Percentiles rank a stretch among this genome's conserved stretches.
These are phyloP conservation scores for Myotis vivesi DNA, from an alignment of 2,797 vertebrate genomes.

Conservation along the genomic window DNA sequence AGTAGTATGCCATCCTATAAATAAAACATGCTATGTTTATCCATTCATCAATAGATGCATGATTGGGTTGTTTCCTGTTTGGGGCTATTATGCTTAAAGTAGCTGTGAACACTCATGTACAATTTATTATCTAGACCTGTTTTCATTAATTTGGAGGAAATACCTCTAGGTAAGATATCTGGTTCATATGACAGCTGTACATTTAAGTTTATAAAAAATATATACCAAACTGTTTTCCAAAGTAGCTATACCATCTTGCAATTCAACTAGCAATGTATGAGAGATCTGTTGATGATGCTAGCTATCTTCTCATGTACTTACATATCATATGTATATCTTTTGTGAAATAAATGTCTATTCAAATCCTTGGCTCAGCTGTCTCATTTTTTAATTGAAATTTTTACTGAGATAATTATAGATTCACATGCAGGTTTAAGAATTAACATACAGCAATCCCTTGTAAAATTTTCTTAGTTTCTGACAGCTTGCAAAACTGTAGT, in stretches of 20 bases:
- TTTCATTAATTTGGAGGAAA: background rate
- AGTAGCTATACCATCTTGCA: background rate
- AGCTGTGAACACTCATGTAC: background rate
- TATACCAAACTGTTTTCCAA: background rate
- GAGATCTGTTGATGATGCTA: background rate
- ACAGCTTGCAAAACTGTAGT: background rate
- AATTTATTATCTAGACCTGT: background rate
- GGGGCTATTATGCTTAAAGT: background rate
- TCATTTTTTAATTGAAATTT: constrained; percentile 3
- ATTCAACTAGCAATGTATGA: background rate
- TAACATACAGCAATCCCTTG: background rate
- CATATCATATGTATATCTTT: background rate
- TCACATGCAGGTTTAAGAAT: background rate
- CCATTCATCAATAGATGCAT: background rate
- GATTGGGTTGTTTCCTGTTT: background rate
- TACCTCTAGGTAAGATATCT: background rate
- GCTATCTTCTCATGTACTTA: background rate
- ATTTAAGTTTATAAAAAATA: background rate
- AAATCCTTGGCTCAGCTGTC: background rate
- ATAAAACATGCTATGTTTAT: background rate
- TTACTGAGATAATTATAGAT: background rate
- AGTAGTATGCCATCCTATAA: background rate
- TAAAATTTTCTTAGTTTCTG: background rate
- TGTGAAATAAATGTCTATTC: background rate
- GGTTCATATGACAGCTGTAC: background rate